These are phyloP conservation scores for Centroberyx gerrardi DNA, from an alignment of 2,797 vertebrate species.

Conservation along the genomic window DNA sequence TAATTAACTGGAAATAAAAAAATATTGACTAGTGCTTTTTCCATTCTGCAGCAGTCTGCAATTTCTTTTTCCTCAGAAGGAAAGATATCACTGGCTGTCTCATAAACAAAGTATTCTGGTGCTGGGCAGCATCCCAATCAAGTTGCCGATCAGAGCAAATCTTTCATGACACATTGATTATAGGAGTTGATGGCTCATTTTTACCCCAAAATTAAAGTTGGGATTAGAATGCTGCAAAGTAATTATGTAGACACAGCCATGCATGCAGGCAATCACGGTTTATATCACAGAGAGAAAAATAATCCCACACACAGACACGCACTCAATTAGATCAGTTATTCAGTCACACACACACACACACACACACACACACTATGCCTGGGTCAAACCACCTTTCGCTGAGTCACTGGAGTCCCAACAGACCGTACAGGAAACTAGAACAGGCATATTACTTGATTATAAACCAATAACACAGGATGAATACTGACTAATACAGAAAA, in stretches of 20 bases:
- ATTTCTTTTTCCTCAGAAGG: neutral
- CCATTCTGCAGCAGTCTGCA: neutral
- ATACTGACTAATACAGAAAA: conserved; percentile 47
- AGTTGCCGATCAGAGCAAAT: conserved; percentile 32
- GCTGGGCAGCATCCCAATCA: neutral
- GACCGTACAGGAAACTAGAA: conserved; percentile 43
- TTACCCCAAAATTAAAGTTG: conserved; percentile 36
- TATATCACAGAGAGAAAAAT: conserved; percentile 37
- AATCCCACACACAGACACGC: conserved; percentile 37
- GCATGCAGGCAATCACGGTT: conserved; percentile 42
- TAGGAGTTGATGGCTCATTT: conserved; percentile 34
- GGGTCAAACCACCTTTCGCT: conserved; percentile 57
- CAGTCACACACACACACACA: neutral
- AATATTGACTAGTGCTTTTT: neutral
- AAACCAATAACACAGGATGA: conserved; percentile 45
- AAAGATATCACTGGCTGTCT: neutral
- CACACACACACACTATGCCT: conserved; percentile 10
- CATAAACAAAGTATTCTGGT: neutral
- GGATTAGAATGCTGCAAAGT: conserved; percentile 44
- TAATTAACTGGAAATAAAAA: neutral
- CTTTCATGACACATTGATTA: conserved; percentile 34
- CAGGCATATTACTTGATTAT: conserved; percentile 35
- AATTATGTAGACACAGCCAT: conserved; percentile 38
- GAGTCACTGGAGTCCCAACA: conserved; percentile 60
- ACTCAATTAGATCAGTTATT: conserved; percentile 35